Base-by-base conservation (phyloP, 2,113 vertebrate species). In the Sterna hirundo region DNA sequence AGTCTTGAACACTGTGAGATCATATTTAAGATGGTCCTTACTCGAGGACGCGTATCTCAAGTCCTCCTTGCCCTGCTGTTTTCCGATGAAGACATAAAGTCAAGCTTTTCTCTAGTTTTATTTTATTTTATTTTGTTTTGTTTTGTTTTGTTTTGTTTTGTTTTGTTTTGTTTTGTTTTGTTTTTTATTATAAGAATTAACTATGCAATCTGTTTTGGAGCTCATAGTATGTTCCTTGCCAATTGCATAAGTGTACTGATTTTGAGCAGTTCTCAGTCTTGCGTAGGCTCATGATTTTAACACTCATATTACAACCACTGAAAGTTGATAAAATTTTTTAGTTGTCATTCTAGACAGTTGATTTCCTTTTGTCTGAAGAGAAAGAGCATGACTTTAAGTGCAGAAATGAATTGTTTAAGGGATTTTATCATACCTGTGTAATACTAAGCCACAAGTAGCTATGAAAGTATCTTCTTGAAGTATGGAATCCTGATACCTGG, bases 11-110 rank as follows among this genome's bases (percentile, higher is more conserved):
- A 34, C 4, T 58, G 11, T 2, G 6, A 32, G 30, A 90, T 11
- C 54, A 4, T 51, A 15, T 46, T 83, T 51, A 55, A 72, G 15
- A 23, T 0, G 3, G 38, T 51, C 9, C 20, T 81, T 57, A 47
- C 23, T 52, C 0, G 0, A 91, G 54, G 8, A 61, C 14, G 25
- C 4, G 2, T 47, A 30, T 14, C 58, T 83, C 13, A 29, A 21
- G 8, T 61, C 9, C 16, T 84, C 20, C 30, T 69, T 69, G 26
- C 18, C 47, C 18, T 40, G 11, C 8, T 76, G 30, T 10, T 85
- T 88, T 72, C 57, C 36, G 19, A 13, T 65, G 34, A 60, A 76
- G 49, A 13, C 1, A 2, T 16, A 74, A 22, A 17, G 23, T 34
- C 20, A 22, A 65, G 10, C 10, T 65, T 64, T 72, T 51, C 14